Base-by-base conservation (phyloP, 2,797 vertebrate genomes). In the Ceryle rudis region DNA sequence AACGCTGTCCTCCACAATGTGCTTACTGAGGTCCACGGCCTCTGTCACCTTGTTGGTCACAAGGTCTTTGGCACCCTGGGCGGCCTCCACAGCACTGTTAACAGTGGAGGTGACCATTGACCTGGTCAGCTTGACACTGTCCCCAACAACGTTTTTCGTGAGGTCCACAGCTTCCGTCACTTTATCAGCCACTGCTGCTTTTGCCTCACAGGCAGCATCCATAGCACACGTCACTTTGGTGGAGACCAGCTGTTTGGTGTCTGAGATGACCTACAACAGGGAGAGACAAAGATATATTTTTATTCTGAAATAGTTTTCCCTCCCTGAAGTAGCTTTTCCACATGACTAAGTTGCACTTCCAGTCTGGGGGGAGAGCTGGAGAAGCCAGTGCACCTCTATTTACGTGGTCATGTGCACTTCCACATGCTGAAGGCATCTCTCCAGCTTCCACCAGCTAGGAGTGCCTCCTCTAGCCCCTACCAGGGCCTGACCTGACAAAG, bases 51-150 rank as follows among this genome's bases (percentile, higher is more conserved):
- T 98, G 97, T 96, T 98, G 86, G 98, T 97, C 91, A 97, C 66
- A 1, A 98, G 84, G 10, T 80, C 92, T 46, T 95, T 97, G 31
- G 97, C 95, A 0, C 93, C 95, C 0, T 95, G 93, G 0, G 96
- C 96, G 18, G 78, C 94, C 4, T 86, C 95, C 92, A 97, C 86
- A 25, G 94, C 95, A 5, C 98, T 98, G 95, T 94, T 98, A 91
- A 99, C 97, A 1, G 99, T 97, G 52, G 98, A 98, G n/a, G 97
- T 97, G 95, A 99, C 98, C 46, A 98, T 95, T 1, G 98, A 98
- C 84, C 98, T 98, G 92, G 99, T 99, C 97, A 98, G 89, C 96
- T 98, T 98, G 42, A 99, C 92, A 0, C 99, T 97, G 4, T 98
- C 99, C 97, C 98, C 98, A 86, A 99, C 97, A 2, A 98, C 98